Conservation (phyloP, 2,888 invertebrate species). For the Pseudococcus longispinus region DNA sequence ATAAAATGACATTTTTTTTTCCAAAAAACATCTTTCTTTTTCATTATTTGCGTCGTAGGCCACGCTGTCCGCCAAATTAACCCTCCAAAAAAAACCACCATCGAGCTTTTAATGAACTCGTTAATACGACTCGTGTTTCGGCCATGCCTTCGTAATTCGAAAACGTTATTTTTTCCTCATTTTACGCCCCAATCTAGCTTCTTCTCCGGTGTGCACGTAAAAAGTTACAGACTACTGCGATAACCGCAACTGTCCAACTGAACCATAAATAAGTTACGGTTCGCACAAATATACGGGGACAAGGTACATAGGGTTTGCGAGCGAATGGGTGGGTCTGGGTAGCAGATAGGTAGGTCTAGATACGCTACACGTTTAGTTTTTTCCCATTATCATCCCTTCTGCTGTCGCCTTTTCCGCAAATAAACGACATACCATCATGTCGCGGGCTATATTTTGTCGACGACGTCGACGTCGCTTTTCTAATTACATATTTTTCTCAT, state of each 20-base stretch:
- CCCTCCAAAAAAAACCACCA: neutral
- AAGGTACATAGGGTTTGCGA: neutral
- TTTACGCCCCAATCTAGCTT: neutral
- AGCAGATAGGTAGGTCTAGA: neutral
- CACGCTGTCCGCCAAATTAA: neutral
- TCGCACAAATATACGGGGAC: neutral
- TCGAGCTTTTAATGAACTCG: conserved; percentile 11
- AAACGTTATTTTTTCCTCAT: neutral
- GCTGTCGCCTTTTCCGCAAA: neutral
- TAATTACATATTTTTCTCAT: neutral
- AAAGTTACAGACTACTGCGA: neutral
- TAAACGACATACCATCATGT: neutral
- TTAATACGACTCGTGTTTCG: neutral
- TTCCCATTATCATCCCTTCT: neutral
- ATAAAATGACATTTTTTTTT: conserved; percentile 1
- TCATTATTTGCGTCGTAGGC: neutral
- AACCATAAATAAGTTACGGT: neutral
- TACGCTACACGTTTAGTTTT: neutral
- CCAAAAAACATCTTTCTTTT: neutral
- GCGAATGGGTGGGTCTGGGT: neutral
- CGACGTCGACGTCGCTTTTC: neutral
- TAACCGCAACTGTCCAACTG: neutral
- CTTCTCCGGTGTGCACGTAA: neutral
- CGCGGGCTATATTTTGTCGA: neutral
- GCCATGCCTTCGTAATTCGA: neutral